phyloP scores from a whole-genome alignment of 2,888 invertebrate genomes.

The Poecilobothrus nobilitatus region DNA sequence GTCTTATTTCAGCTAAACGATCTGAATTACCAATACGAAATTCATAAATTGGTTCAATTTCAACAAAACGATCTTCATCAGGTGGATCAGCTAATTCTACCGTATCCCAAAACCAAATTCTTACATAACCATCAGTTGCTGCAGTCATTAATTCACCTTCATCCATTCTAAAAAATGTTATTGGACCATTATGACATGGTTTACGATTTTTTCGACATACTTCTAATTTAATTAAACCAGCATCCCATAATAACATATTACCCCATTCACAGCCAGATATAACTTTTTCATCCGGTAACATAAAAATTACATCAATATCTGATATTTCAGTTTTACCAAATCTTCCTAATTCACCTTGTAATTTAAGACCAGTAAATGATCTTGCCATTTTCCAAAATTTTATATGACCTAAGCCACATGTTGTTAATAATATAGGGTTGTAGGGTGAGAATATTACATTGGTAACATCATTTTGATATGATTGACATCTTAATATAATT shows the following conservation, averaged over 20 bases:
- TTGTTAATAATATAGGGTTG: slow-evolving; percentile 68
- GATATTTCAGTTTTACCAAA: slow-evolving; percentile 90
- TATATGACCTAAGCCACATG: slow-evolving; percentile 69
- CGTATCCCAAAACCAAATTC: slow-evolving; percentile 84
- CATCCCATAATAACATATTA: slow-evolving; percentile 86
- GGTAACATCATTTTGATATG: slow-evolving; percentile 73
- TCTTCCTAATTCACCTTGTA: slow-evolving; percentile 78
- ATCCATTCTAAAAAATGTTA: slow-evolving; percentile 44
- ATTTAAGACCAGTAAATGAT: slow-evolving; percentile 84
- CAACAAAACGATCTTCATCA: slow-evolving; percentile 68
- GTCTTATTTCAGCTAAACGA: slow-evolving; percentile 33
- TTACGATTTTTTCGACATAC: slow-evolving; percentile 62
- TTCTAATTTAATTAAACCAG: slow-evolving; percentile 77
- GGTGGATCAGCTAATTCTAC: slow-evolving; percentile 81
- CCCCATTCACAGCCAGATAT: slow-evolving; percentile 86
- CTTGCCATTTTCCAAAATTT: slow-evolving; percentile 90
- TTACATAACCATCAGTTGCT: slow-evolving; percentile 67
- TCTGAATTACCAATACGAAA: slow-evolving; percentile 50
- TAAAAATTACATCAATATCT: slow-evolving; percentile 74
- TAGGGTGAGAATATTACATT: slow-evolving; percentile 73
- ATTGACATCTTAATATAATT: slow-evolving; percentile 70
- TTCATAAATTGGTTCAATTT: slow-evolving; percentile 81
- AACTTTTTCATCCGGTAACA: slow-evolving; percentile 83
- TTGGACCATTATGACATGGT: slow-evolving; percentile 66
- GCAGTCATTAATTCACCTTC: slow-evolving; percentile 39